Evolutionary conservation across 2,888 invertebrate genomes (phyloP).

Genomic region (Quadroppia sp.): DNA sequence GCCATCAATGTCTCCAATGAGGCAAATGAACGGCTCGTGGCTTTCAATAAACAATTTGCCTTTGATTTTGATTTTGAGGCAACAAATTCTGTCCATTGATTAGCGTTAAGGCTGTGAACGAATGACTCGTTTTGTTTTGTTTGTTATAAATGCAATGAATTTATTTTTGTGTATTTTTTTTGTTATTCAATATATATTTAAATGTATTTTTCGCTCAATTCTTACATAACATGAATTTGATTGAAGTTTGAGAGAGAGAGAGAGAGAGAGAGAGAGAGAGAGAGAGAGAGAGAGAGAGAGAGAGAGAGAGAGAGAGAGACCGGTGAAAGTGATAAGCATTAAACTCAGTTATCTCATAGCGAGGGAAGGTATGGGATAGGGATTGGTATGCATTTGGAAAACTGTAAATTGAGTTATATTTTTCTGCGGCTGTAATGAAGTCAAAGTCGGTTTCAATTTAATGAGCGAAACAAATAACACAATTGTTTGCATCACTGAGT

Average conservation of each 20-base stretch:
- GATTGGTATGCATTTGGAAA: neutral
- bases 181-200: too few species aligned
- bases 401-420: constrained; percentile 28
- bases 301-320: constrained; percentile 41
- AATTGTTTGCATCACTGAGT: constrained; percentile 31
- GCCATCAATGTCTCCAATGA: too few species aligned
- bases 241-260: neutral
- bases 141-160: too few species aligned
- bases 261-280: too few species aligned
- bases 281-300: constrained; percentile 41
- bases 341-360: neutral
- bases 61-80: too few species aligned
- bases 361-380: neutral
- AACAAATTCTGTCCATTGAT: too few species aligned
- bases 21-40: too few species aligned
- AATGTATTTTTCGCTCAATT: neutral
- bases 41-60: too few species aligned
- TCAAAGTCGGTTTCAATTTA: constrained; percentile 19
- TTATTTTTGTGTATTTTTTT: too few species aligned
- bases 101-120: too few species aligned
- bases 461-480: constrained; percentile 28
- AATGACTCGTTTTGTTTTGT: too few species aligned
- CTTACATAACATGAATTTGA: neutral
- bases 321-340: constrained; percentile 1
- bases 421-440: constrained; percentile 4